Conservation (phyloP, 2,797 vertebrate species). For the Avahi laniger region DNA sequence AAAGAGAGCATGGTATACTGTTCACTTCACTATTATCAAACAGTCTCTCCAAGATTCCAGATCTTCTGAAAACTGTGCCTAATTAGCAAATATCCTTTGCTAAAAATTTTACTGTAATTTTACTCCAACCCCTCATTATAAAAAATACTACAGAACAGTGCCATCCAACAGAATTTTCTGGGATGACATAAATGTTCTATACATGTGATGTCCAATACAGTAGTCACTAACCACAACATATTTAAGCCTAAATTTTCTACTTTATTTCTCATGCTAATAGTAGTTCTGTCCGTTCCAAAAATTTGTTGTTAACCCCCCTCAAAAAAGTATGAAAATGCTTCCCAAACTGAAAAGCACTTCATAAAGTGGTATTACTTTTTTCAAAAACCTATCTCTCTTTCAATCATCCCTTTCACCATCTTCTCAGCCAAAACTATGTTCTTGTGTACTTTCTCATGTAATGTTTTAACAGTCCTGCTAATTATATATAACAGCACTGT, state of each 20-base stretch:
- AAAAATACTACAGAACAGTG: neutral
- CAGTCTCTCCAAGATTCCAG: neutral
- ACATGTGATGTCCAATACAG: neutral
- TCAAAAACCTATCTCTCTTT: neutral
- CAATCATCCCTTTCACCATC: neutral
- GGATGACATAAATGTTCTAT: neutral
- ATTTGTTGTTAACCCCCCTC: neutral
- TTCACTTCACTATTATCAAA: neutral
- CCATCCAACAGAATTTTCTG: neutral
- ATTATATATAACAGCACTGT: neutral
- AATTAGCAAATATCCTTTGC: neutral
- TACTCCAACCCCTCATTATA: neutral
- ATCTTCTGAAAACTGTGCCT: neutral
- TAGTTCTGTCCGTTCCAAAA: neutral
- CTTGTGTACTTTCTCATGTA: neutral
- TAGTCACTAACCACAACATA: neutral
- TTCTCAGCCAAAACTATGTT: neutral
- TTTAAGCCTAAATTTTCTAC: constrained; percentile 7
- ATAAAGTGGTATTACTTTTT: neutral
- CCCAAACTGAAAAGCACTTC: neutral
- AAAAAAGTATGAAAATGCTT: neutral
- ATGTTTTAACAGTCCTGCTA: neutral
- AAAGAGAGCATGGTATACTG: neutral
- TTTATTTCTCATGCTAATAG: neutral
- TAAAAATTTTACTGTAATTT: constrained; percentile 5